Percentiles rank a stretch among this genome's conserved stretches.
Conservation (phyloP, 2,888 invertebrate genomes). For the Eupeodes latifasciatus region DNA sequence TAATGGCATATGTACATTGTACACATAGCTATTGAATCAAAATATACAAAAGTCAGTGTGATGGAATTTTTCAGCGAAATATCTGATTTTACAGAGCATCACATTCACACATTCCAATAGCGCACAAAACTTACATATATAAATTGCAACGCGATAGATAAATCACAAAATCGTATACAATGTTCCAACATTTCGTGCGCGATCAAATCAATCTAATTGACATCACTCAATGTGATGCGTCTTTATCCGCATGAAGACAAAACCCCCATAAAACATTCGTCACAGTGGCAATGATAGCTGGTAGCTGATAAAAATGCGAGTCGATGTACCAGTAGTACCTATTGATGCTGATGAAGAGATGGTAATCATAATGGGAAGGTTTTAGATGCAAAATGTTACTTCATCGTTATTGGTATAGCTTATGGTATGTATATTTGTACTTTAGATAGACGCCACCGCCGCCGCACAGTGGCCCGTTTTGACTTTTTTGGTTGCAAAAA, state of each 20-base stretch:
- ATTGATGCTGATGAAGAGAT: slow-evolving; percentile 59
- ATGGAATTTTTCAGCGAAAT: slow-evolving; percentile 59
- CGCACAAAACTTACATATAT: slow-evolving; percentile 17
- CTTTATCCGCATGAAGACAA: slow-evolving; percentile 51
- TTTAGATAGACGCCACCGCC: too few species aligned
- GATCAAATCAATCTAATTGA: slow-evolving; percentile 84
- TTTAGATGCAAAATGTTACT: slow-evolving; percentile 52
- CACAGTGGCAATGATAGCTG: slow-evolving; percentile 15
- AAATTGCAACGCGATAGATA: slow-evolving; percentile 68
- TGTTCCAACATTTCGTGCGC: slow-evolving; percentile 78
- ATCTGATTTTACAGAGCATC: slow-evolving; percentile 42
- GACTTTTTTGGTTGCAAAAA: too few species aligned
- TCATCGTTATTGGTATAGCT: slow-evolving; percentile 35
- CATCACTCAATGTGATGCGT: slow-evolving; percentile 84
- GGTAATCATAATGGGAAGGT: slow-evolving; percentile 53
- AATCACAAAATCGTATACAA: slow-evolving; percentile 64
- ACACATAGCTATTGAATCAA: slow-evolving; percentile 32
- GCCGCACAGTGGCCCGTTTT: too few species aligned
- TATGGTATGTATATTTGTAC: neutral
- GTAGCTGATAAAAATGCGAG: slow-evolving; percentile 7
- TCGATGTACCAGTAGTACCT: neutral
- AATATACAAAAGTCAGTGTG: slow-evolving; percentile 28
- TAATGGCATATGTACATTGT: neutral
- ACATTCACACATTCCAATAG: neutral
- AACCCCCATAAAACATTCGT: slow-evolving; percentile 29